phyloP scores from a whole-genome alignment of 2,888 invertebrate genomes.

The Pyrgus malvae region DNA sequence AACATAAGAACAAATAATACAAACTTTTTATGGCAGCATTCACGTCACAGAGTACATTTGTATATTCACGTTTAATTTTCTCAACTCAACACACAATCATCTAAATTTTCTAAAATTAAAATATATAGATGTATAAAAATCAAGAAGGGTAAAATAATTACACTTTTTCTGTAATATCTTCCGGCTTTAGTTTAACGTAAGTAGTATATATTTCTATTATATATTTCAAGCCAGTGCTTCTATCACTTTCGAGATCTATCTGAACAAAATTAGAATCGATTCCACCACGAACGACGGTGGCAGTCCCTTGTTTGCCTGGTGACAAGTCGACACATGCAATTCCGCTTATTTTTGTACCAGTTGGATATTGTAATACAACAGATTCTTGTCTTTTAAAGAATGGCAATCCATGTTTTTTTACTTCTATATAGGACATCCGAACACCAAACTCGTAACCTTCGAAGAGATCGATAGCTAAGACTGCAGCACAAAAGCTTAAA shows the following conservation, averaged over 20 bases:
- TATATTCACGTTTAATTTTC: too few relatives aligned
- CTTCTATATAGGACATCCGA: conserved; percentile 12
- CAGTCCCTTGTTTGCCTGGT: background rate
- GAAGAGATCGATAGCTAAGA: background rate
- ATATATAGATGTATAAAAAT: too few relatives aligned
- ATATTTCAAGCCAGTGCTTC: conserved; percentile 5
- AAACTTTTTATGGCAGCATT: too few relatives aligned
- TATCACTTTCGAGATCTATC: background rate
- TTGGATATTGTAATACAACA: background rate
- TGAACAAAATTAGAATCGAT: background rate
- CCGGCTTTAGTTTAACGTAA: background rate
- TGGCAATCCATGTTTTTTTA: conserved; percentile 16
- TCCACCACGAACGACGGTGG: background rate
- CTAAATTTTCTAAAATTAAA: too few relatives aligned
- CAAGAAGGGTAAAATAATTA: too few relatives aligned
- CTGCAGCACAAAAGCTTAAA: background rate
- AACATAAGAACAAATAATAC: too few relatives aligned
- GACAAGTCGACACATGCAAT: conserved; percentile 13
- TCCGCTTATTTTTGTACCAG: conserved; percentile 15
- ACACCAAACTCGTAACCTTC: conserved; percentile 6
- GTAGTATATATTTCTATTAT: conserved; percentile 1
- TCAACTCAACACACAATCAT: too few relatives aligned
- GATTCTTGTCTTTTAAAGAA: conserved; percentile 12
- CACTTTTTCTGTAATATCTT: background rate
- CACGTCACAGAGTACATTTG: too few relatives aligned